Evolutionary conservation across 2,888 invertebrate species (phyloP).

Genomic region (Clunio marinus): DNA sequence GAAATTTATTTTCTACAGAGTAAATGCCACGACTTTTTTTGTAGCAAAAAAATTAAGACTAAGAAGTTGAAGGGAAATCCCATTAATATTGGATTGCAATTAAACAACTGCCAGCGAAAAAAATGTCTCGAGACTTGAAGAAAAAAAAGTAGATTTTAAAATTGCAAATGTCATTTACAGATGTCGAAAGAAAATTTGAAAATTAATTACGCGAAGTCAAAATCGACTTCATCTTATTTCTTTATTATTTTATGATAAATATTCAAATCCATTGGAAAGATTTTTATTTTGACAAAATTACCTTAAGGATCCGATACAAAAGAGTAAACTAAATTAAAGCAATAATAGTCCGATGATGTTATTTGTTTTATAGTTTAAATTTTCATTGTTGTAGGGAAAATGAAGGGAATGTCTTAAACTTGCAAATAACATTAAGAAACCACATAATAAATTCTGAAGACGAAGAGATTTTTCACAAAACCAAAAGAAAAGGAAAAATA

Average conservation of each 20-base stretch:
- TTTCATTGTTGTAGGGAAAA: too few relatives aligned
- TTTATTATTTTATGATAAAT: too few relatives aligned
- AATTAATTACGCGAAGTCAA: not conserved
- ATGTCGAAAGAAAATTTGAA: constrained; percentile 4
- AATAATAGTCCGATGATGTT: too few relatives aligned
- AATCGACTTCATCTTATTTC: too few relatives aligned
- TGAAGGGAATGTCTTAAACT: too few relatives aligned
- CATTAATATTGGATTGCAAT: constrained; percentile 32
- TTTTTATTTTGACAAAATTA: too few relatives aligned
- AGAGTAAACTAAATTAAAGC: too few relatives aligned
- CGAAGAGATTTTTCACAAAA: not conserved
- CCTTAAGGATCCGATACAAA: too few relatives aligned
- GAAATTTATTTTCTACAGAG: constrained; percentile 19
- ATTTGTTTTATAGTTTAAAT: too few relatives aligned
- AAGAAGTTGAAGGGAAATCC: not conserved
- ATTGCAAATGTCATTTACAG: constrained; percentile 17
- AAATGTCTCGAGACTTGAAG: not conserved
- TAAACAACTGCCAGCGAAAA: too few relatives aligned
- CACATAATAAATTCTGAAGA: not conserved
- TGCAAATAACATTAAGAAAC: not conserved
- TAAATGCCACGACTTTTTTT: not conserved
- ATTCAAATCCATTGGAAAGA: too few relatives aligned
- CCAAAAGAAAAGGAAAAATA: not conserved
- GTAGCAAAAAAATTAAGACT: not conserved
- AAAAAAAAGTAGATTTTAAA: not conserved